Conservation (phyloP, 2,113 vertebrate species). For the Synchiropus splendidus region DNA sequence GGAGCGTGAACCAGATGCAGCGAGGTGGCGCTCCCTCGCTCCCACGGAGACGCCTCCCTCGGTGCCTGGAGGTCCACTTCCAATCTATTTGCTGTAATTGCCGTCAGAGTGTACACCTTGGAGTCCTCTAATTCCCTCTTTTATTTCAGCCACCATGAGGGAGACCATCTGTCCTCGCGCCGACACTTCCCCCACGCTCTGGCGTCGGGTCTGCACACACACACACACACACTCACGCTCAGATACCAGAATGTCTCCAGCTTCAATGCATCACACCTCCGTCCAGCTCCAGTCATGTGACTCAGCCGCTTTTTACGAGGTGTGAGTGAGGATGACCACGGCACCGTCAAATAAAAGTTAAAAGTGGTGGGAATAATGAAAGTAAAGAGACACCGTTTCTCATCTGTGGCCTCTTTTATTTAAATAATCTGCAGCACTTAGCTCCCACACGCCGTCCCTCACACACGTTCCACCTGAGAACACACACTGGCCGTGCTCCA, state of each 20-base stretch:
- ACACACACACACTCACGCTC: slow-evolving; percentile 12
- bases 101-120: slow-evolving; percentile 90
- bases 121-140: slow-evolving; percentile 95
- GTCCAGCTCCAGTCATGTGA: slow-evolving; percentile 34
- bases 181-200: slow-evolving; percentile 44
- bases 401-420: slow-evolving; percentile 34
- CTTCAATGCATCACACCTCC: slow-evolving; percentile 49
- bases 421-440: slow-evolving; percentile 10
- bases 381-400: slow-evolving; percentile 32
- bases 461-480: slow-evolving; percentile 3
- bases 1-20: slow-evolving; percentile 83
- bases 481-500: slow-evolving; percentile 26
- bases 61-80: slow-evolving; percentile 80
- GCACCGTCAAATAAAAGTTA: slow-evolving; percentile 30
- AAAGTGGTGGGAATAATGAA: slow-evolving; percentile 42
- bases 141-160: slow-evolving; percentile 96
- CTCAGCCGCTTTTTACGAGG: slow-evolving; percentile 53
- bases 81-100: slow-evolving; percentile 99
- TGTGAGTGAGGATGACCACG: slow-evolving; percentile 58
- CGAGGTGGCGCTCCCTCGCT: slow-evolving; percentile 80
- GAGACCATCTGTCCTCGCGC: slow-evolving; percentile 92
- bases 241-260: slow-evolving; percentile 8
- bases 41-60: slow-evolving; percentile 71
- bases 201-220: slow-evolving; percentile 33
- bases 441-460: slow-evolving; percentile 1